Evolutionary conservation across 2,888 invertebrate species (phyloP), one percentile per base, ranked within the genome.

Genomic region (Conchocele bisecta): DNA sequence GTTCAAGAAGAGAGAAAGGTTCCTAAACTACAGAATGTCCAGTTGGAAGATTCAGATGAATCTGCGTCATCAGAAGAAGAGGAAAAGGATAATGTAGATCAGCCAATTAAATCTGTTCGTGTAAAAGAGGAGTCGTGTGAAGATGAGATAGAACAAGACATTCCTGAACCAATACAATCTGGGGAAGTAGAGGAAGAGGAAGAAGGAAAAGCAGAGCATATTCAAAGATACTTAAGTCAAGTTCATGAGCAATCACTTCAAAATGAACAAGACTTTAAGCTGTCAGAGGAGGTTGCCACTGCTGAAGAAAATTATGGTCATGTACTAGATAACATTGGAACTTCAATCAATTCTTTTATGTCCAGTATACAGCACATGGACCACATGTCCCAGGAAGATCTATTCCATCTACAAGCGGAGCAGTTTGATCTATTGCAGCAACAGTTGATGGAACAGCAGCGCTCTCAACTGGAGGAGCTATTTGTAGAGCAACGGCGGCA

Each of bases 401-500:
- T 86, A 11, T 71, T 86, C 26, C 56, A 75, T 20, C 71, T 84
- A 22, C 88, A 88, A 51, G 65, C 82, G 33, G 77, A 83, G 48
- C 82, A 87, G 64, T 89, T 89, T 82, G 85, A 89, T 50, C 50
- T 74, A 17, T 61, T 85, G 50, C 78, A 83, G 13, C 74, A 83
- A 48, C 83, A 85, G 78, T 77, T 88, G 83, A 84, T 87, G 82
- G 93, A 93, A 35, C 93, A 94, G 74, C 95, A 95, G 85, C 92
- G 94, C 7, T 71, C 75, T 15, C 86, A 88, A 41, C 77, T 88
- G 42, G 88, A 87, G 70, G 86, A 86, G 44, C 70, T 88, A 54
- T 87, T 88, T 82, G 81, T 86, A 3, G 69, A 93, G 39, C 93
- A 94, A 79, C 94, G 95, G 83, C 92, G 94, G 3, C 85, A 88